Evolutionary conservation across 2,888 invertebrate genomes (phyloP).

Genomic region (Cheilosia variabilis): DNA sequence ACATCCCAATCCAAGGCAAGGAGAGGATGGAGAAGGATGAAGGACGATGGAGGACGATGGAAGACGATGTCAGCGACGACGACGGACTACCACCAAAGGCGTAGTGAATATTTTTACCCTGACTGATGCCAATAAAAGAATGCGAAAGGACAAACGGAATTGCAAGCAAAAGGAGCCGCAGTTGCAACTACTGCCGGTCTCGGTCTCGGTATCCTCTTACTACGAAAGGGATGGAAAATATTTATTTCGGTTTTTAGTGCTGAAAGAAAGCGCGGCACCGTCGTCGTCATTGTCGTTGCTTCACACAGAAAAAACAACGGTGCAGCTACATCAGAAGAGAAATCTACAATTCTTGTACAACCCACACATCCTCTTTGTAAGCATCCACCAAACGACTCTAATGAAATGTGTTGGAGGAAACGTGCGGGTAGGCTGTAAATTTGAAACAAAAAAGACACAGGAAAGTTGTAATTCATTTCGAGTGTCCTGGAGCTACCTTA

Average conservation of each 20-base stretch:
- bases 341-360: constrained; percentile 71
- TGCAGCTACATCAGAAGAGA: constrained; percentile 26
- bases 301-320: not conserved
- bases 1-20: constrained; percentile 17
- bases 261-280: constrained; percentile 26
- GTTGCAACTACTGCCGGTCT: not conserved
- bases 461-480: not conserved
- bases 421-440: constrained; percentile 6
- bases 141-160: constrained; percentile 63
- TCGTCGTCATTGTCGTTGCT: constrained; percentile 5
- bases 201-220: constrained; percentile 33
- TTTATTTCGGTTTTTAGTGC: constrained; percentile 67
- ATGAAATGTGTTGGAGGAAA: constrained; percentile 69
- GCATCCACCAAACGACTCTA: constrained; percentile 67
- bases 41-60: constrained; percentile 29
- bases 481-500: not conserved
- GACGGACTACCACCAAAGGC: constrained; percentile 49
- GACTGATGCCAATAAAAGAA: constrained; percentile 32
- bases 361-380: constrained; percentile 67
- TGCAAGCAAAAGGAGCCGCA: constrained; percentile 43
- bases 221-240: constrained; percentile 46
- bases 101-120: constrained; percentile 25
- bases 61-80: constrained; percentile 27
- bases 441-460: not conserved
- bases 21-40: not conserved